phyloP scores from a whole-genome alignment of 64 coral and sea anemone genomes.

The Pocillopora damicornis region DNA sequence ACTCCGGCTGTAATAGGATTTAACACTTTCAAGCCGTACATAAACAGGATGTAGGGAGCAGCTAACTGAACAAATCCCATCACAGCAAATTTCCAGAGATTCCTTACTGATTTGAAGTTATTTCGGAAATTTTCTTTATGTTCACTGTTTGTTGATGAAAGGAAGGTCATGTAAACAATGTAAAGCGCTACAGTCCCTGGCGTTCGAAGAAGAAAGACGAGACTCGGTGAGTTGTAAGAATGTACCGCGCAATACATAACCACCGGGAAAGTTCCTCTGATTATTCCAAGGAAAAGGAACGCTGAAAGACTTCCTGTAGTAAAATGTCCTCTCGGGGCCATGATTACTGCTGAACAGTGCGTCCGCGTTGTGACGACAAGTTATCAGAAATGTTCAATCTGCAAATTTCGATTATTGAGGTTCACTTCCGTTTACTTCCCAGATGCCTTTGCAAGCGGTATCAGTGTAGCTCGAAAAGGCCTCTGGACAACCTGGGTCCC shows the following conservation, averaged over 20 bases:
- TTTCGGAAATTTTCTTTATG: conserved; percentile 44
- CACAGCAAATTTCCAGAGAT: conserved; percentile 79
- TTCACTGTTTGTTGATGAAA: conserved; percentile 52
- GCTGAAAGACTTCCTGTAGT: conserved; percentile 67
- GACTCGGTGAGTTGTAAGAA: conserved; percentile 72
- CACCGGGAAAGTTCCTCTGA: conserved; percentile 84
- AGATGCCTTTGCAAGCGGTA: too few species aligned
- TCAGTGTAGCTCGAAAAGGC: too few species aligned
- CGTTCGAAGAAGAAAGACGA: conserved; percentile 94
- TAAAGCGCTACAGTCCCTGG: conserved; percentile 77
- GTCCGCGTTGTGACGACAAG: too few species aligned
- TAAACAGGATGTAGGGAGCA: conserved; percentile 92
- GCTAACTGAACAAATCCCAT: conserved; percentile 87
- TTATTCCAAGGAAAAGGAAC: conserved; percentile 79
- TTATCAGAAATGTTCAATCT: too few species aligned
- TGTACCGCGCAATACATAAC: conserved; percentile 66
- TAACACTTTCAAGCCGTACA: conserved; percentile 76
- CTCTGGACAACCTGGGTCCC: too few species aligned
- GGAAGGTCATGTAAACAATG: conserved; percentile 40
- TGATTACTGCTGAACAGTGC: background rate
- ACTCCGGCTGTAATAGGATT: conserved; percentile 78
- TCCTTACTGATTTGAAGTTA: conserved; percentile 50
- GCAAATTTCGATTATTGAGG: too few species aligned
- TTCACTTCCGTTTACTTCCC: too few species aligned
- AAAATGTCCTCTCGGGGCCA: conserved; percentile 77